A percentile compares a stretch with the other conserved stretches of the same genome.
Conservation (phyloP, 2,797 vertebrate species). For the Hapalemur alaotrensis region DNA sequence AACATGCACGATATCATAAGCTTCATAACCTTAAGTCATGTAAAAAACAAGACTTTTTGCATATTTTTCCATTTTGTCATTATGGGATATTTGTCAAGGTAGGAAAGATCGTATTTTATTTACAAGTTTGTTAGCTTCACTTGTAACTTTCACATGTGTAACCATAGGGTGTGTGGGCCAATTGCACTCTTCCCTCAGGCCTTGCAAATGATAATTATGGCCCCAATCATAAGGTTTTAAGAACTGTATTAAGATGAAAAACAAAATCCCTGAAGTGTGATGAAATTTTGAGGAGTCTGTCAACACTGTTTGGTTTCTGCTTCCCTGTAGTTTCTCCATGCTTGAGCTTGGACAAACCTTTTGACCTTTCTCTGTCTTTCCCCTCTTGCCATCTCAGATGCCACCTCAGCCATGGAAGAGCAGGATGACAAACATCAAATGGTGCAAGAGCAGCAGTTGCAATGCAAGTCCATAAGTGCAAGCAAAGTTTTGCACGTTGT, state of each 20-base stretch:
- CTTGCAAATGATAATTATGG: background rate
- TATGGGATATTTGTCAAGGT: background rate
- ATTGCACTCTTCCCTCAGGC: background rate
- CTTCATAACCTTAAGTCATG: background rate
- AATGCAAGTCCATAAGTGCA: fast-evolving
- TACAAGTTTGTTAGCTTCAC: background rate
- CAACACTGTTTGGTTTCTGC: background rate
- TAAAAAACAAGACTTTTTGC: background rate
- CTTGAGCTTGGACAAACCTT: background rate
- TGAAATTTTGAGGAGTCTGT: background rate
- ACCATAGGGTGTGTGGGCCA: background rate
- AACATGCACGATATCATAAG: background rate
- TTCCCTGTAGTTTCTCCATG: background rate
- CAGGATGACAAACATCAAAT: background rate
- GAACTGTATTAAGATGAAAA: background rate
- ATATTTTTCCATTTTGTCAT: background rate
- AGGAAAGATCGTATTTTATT: background rate
- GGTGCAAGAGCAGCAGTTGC: no score
- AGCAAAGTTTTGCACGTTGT: conserved; percentile 3
- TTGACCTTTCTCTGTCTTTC: background rate
- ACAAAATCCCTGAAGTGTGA: background rate
- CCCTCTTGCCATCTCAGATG: background rate
- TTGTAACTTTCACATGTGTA: background rate
- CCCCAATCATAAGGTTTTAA: background rate
- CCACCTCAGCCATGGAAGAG: background rate